These are phyloP conservation scores for Hololepta plana DNA, from an alignment of 2,888 invertebrate species.

Conservation along the genomic window DNA sequence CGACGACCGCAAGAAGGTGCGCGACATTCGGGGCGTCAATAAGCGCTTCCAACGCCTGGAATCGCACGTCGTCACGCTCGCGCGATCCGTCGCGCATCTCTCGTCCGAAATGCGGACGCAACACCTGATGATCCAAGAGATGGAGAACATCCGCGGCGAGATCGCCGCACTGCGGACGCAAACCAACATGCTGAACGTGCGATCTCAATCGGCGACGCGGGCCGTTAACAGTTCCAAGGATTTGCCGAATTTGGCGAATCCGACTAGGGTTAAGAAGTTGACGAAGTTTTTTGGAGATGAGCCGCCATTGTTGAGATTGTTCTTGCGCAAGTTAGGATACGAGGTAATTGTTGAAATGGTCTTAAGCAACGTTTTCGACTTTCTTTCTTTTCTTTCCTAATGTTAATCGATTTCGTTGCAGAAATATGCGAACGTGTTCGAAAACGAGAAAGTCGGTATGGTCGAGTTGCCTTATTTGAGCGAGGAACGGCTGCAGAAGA, in stretches of 20 bases:
- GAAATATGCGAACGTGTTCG: constrained; percentile 75
- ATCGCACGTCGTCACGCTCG: constrained; percentile 79
- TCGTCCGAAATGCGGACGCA: constrained; percentile 85
- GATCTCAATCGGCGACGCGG: constrained; percentile 49
- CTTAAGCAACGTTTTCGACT: neutral
- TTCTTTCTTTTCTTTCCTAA: constrained; percentile 1
- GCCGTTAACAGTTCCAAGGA: constrained; percentile 32
- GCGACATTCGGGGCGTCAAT: constrained; percentile 61
- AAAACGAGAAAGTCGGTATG: constrained; percentile 75
- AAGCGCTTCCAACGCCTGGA: constrained; percentile 77
- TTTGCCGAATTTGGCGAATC: constrained; percentile 63
- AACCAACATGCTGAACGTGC: constrained; percentile 37
- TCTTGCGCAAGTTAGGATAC: constrained; percentile 79
- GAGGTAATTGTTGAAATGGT: constrained; percentile 46
- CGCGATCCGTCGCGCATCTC: constrained; percentile 76
- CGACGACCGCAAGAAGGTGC: constrained; percentile 56
- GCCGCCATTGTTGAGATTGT: constrained; percentile 74
- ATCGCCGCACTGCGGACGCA: constrained; percentile 58
- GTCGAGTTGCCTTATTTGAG: constrained; percentile 81
- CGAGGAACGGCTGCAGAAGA: constrained; percentile 69
- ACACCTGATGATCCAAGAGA: constrained; percentile 75
- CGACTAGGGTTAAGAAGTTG: constrained; percentile 68
- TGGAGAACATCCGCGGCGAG: constrained; percentile 73
- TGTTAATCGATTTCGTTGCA: constrained; percentile 29
- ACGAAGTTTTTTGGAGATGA: constrained; percentile 91